Conservation (phyloP, 2,888 invertebrate species). For the Phyllotreta striolata region DNA sequence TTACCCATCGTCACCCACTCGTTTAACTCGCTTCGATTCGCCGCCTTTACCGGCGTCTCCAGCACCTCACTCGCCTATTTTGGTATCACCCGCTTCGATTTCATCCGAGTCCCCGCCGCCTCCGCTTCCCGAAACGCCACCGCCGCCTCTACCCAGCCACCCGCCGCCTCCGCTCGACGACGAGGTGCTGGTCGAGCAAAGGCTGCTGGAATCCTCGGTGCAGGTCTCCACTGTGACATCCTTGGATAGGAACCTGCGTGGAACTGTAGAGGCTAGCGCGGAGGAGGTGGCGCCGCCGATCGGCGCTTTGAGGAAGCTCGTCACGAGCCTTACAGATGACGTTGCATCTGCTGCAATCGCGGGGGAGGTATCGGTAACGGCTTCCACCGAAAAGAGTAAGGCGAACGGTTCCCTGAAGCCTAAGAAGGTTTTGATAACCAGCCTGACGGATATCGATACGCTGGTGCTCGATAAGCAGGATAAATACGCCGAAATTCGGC, state of each 20-base stretch:
- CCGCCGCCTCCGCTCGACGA: slow-evolving; percentile 42
- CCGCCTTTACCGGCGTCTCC: slow-evolving; percentile 26
- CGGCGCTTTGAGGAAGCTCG: slow-evolving; percentile 25
- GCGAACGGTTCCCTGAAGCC: no score
- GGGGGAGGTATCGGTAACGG: slow-evolving; percentile 23
- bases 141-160: slow-evolving; percentile 45
- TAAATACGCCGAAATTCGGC: no score
- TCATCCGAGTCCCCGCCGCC: slow-evolving; percentile 16
- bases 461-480: not conserved
- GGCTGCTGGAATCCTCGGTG: slow-evolving; percentile 21
- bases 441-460: slow-evolving; percentile 14
- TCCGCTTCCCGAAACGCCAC: slow-evolving; percentile 27
- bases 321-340: slow-evolving; percentile 20
- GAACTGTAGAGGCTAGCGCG: not conserved
- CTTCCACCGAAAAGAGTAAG: slow-evolving; percentile 12
- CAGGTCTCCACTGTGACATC: slow-evolving; percentile 20
- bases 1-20: slow-evolving; percentile 6
- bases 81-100: no score
- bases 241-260: slow-evolving; percentile 1
- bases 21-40: slow-evolving; percentile 11
- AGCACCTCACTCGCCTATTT: slow-evolving; percentile 33
- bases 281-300: slow-evolving; percentile 12
- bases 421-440: slow-evolving; percentile 22
- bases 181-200: slow-evolving; percentile 20
- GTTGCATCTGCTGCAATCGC: not conserved